These are phyloP conservation scores for Tadarida brasiliensis DNA, from an alignment of 2,797 vertebrate species.

Conservation along the genomic window DNA sequence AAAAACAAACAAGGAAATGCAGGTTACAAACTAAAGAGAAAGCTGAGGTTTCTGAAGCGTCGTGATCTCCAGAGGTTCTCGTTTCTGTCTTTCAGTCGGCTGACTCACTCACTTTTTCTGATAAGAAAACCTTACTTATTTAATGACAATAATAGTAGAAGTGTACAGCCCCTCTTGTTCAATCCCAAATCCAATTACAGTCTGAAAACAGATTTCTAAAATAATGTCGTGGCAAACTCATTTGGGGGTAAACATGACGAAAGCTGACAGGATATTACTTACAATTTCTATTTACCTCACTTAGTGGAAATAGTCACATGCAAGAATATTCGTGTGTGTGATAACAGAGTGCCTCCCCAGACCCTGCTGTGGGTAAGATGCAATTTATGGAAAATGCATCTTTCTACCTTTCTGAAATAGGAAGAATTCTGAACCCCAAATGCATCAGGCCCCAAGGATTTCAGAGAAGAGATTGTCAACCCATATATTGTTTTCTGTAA, in stretches of 20 bases:
- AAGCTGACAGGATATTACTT: not conserved
- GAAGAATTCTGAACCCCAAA: constrained; percentile 55
- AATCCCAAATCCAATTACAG: not conserved
- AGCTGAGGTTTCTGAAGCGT: not conserved
- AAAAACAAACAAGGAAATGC: not conserved
- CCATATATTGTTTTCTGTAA: not conserved
- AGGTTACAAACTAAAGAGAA: not conserved
- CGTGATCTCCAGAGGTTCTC: not conserved
- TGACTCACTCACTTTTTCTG: not conserved
- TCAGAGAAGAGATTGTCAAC: constrained; percentile 46
- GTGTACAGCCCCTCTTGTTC: not conserved
- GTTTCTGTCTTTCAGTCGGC: not conserved
- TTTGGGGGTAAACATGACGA: not conserved
- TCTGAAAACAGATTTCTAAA: not conserved
- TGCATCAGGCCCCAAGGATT: not conserved
- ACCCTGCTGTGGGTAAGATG: not conserved
- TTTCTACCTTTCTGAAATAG: not conserved
- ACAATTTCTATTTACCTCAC: not conserved
- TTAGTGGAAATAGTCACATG: not conserved
- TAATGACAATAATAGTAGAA: not conserved
- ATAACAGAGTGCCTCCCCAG: not conserved
- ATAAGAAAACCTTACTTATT: not conserved
- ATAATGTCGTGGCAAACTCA: constrained; percentile 8
- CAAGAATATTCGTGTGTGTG: not conserved
- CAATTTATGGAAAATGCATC: not conserved